These are phyloP conservation scores for cat (Felis catus) DNA, from an alignment of 2,113 vertebrate genomes.

Conservation along the genomic window DNA sequence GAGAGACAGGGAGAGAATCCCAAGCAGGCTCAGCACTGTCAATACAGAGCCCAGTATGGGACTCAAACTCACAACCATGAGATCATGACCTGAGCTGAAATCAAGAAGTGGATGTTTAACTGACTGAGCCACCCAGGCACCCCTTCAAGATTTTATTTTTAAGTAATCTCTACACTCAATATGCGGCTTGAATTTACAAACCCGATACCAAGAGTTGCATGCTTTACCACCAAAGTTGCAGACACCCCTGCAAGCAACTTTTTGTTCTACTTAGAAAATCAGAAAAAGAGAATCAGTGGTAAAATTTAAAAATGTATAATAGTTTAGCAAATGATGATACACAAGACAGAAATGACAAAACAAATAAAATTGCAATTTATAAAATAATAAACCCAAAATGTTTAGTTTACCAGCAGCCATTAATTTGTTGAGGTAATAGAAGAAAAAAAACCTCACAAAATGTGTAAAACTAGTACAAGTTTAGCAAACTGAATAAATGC, in stretches of 20 bases:
- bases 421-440: not conserved
- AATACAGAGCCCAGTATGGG: too few species aligned
- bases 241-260: not conserved
- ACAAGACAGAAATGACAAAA: conserved; percentile 3
- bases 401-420: not conserved
- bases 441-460: not conserved
- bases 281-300: not conserved
- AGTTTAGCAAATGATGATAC: not conserved
- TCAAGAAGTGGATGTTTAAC: too few species aligned
- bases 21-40: too few species aligned
- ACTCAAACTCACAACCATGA: too few species aligned
- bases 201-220: not conserved
- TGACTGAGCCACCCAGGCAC: too few species aligned
- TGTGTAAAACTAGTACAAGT: not conserved
- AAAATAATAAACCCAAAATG: conserved; percentile 7
- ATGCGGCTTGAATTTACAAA: not conserved
- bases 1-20: too few species aligned
- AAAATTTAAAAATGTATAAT: not conserved
- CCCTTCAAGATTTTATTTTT: not conserved
- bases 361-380: not conserved
- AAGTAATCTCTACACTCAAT: not conserved
- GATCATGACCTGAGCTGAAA: too few species aligned
- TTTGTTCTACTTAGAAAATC: not conserved
- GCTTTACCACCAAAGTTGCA: not conserved
- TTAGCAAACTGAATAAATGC: not conserved